These are phyloP conservation scores for Tromatobia lineatoria DNA, from an alignment of 2,888 invertebrate genomes.

Conservation along the genomic window DNA sequence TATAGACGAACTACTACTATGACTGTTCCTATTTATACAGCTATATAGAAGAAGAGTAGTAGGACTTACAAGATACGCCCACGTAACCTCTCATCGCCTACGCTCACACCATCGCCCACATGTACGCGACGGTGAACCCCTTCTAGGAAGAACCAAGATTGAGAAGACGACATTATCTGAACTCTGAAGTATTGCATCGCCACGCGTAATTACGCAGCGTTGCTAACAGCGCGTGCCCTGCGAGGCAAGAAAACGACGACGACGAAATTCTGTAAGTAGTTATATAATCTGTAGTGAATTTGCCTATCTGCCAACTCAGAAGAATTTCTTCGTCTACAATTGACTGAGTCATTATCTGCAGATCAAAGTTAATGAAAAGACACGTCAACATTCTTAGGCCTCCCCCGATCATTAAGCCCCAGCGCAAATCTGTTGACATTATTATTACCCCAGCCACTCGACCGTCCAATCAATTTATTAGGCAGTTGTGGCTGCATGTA, in stretches of 20 bases:
- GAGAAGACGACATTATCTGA: conserved; percentile 52
- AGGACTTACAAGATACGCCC: conserved; percentile 47
- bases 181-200: conserved; percentile 59
- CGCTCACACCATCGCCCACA: conserved; percentile 60
- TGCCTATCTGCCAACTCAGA: conserved; percentile 3
- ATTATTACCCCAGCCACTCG: neutral
- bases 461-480: conserved; percentile 10
- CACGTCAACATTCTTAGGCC: conserved; percentile 6
- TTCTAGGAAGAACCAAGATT: conserved; percentile 59
- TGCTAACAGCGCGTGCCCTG: conserved; percentile 50
- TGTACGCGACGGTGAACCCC: conserved; percentile 34
- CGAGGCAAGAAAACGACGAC: conserved; percentile 29
- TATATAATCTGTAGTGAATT: conserved; percentile 3
- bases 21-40: conserved; percentile 6
- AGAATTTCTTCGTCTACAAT: conserved; percentile 39
- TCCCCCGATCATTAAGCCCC: neutral
- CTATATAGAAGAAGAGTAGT: conserved; percentile 32
- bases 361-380: conserved; percentile 25
- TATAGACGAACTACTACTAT: neutral
- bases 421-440: conserved; percentile 1
- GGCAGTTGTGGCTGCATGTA: neutral
- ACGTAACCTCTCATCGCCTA: conserved; percentile 55
- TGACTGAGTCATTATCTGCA: conserved; percentile 37
- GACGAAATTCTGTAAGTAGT: conserved; percentile 5
- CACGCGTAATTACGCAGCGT: conserved; percentile 62